Percentiles rank a stretch among this genome's conserved stretches.
Conservation (phyloP, 2,888 invertebrate species). For the Nymphalis polychloros region DNA sequence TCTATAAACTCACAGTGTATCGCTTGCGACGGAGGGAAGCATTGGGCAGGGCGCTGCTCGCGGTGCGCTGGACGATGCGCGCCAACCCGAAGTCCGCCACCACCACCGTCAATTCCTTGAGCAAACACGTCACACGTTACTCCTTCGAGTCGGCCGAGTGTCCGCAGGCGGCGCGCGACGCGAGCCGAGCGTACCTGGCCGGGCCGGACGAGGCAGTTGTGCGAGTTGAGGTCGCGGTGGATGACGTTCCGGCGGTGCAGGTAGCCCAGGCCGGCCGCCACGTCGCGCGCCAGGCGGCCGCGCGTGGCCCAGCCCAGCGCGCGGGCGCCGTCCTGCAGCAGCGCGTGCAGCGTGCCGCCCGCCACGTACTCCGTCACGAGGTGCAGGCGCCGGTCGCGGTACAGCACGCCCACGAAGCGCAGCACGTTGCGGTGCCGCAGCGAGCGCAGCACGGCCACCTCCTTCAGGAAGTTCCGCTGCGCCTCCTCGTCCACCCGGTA, state of each 20-base stretch:
- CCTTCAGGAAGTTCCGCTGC: slow-evolving; percentile 96
- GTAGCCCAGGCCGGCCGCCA: slow-evolving; percentile 96
- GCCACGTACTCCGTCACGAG: slow-evolving; percentile 96
- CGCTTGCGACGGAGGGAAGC: slow-evolving; percentile 84
- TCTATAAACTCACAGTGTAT: slow-evolving; percentile 84
- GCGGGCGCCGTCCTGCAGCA: slow-evolving; percentile 82
- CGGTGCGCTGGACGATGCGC: slow-evolving; percentile 85
- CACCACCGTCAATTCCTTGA: slow-evolving; percentile 93
- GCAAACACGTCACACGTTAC: slow-evolving; percentile 17
- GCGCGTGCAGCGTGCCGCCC: slow-evolving; percentile 93
- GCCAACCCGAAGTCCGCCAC: slow-evolving; percentile 98
- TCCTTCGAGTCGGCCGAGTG: too few species aligned
- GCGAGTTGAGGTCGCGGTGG: slow-evolving; percentile 96
- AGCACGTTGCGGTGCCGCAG: slow-evolving; percentile 94
- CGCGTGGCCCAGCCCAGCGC: slow-evolving; percentile 87
- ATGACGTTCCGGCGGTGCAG: slow-evolving; percentile 97
- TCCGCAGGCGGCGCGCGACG: too few species aligned
- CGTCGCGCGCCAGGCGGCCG: slow-evolving; percentile 93
- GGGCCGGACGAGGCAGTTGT: slow-evolving; percentile 94
- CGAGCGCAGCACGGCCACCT: slow-evolving; percentile 95
- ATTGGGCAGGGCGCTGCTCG: slow-evolving; percentile 60
- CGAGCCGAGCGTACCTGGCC: slow-evolving; percentile 27
- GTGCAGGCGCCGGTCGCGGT: slow-evolving; percentile 94
- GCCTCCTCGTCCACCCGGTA: slow-evolving; percentile 97
- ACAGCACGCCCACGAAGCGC: slow-evolving; percentile 94